Evolutionary conservation across 2,888 invertebrate species (phyloP), one percentile per base, ranked within the genome.

Genomic region (Trisateles emortualis): DNA sequence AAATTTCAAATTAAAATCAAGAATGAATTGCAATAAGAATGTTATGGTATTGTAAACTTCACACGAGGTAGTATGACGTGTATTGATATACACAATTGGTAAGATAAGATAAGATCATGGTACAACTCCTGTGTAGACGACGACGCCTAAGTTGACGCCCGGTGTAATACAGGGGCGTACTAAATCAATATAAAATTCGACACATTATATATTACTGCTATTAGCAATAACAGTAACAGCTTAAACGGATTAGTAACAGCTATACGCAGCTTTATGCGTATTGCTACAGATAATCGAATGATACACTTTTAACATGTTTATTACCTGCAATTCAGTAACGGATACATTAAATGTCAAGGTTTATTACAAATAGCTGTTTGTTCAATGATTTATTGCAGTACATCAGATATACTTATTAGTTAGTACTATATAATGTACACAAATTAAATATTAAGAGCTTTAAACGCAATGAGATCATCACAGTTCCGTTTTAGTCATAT

Each of bases 291-390:
- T 71, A 75, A 74, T 77, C 76, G 73, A 78, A 76, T 79, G 80
- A 76, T 80, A 79, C 74, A 78, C 70, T 77, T 79, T 72, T 71
- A 53, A 72, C 68, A 64, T 67, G 53, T 69, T 71, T 67, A 72
- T 71, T 71, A 62, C 73, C 58, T 57, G 72, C 59, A 54, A 71
- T 76, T 80, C 73, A 52, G 74, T 76, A 81, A 81, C 77, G 78
- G 78, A 79, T 81, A 73, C 69, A 52, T 56, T 55, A 86, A 86
- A 86, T 86, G 85, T 74, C 86, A 86, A 86, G 86, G 86, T 79
- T 83, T 81, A 74, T 79, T 74, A 63, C 72, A 55, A 67, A 59
- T 52, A 17, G 59, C 52, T 63, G 52, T 64, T 62, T 55, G 60
- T 48, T 59, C 30, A 56, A 56, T 54, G 56, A 59, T 69, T 53